Evolutionary conservation across 2,113 vertebrate genomes (phyloP).

Genomic region (Syngnathus floridae): DNA sequence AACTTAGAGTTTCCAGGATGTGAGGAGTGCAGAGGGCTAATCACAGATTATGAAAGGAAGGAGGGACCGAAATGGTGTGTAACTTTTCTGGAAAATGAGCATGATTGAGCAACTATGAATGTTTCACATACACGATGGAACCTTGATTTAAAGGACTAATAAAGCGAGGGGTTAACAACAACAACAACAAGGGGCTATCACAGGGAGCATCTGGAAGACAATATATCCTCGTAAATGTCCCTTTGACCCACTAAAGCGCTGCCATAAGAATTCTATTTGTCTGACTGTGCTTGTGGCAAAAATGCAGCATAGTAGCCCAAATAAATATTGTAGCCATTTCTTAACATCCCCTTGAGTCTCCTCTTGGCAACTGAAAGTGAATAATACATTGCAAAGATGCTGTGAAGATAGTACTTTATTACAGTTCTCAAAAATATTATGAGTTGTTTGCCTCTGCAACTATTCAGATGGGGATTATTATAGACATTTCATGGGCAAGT

Average conservation of each 20-base stretch:
- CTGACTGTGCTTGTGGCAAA: neutral
- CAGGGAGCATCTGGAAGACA: no score
- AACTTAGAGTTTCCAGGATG: constrained; percentile 31
- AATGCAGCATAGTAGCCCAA: constrained; percentile 26
- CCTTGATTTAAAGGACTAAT: no score
- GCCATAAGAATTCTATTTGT: no score
- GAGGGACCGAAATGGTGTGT: neutral
- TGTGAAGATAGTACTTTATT: constrained; percentile 63
- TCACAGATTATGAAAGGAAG: constrained; percentile 25
- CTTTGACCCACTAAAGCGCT: no score
- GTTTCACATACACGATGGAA: no score
- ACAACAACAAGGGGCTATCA: no score
- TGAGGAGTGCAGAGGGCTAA: constrained; percentile 26
- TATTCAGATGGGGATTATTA: constrained; percentile 38
- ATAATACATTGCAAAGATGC: constrained; percentile 68
- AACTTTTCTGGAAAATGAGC: neutral
- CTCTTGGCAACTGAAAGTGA: constrained; percentile 66
- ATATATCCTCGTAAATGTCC: no score
- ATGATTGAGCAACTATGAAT: neutral
- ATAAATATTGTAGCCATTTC: constrained; percentile 70
- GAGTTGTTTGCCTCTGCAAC: constrained; percentile 58
- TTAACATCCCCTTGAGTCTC: constrained; percentile 69
- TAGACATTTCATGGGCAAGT: constrained; percentile 43
- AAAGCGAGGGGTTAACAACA: no score
- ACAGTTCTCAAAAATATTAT: constrained; percentile 56